phyloP scores from a whole-genome alignment of 2,797 vertebrate species.

The Pyrrhura leucotis region DNA sequence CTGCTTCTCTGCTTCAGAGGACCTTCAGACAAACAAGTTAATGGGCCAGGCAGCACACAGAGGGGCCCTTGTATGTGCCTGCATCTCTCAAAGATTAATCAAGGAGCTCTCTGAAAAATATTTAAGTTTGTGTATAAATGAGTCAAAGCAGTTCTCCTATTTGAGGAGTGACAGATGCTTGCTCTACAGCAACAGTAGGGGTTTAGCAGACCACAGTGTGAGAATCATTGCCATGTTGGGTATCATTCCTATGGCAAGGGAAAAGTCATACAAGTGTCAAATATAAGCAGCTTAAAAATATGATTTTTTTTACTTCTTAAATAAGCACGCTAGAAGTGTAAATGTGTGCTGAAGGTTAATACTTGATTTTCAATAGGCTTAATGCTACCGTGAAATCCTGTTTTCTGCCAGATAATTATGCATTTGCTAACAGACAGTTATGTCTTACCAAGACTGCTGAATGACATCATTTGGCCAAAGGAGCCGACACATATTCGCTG shows the following conservation, averaged over 20 bases:
- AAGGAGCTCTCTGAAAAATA: not conserved
- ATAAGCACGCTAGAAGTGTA: not conserved
- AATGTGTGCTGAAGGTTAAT: slow-evolving; percentile 2
- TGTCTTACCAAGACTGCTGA: slow-evolving; percentile 93
- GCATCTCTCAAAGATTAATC: not conserved
- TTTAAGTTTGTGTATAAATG: not conserved
- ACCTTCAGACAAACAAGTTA: not conserved
- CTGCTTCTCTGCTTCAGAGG: not conserved
- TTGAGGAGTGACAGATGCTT: not conserved
- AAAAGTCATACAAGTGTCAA: not conserved
- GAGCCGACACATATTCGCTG: slow-evolving; percentile 92
- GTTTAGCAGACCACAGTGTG: not conserved
- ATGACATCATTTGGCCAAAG: slow-evolving; percentile 87
- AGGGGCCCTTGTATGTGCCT: not conserved
- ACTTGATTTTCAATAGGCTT: not conserved
- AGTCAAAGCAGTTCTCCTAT: not conserved
- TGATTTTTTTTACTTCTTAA: not conserved
- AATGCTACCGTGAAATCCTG: not conserved
- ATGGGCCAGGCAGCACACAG: not conserved
- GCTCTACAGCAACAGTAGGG: not conserved
- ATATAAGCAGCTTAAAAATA: not conserved
- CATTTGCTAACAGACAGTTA: not conserved
- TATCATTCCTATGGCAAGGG: not conserved
- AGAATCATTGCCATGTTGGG: not conserved
- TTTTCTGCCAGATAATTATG: not conserved